Evolutionary conservation across 1,140 invertebrate genomes (phyloP).

Genomic region (Laodelphax striatellus): DNA sequence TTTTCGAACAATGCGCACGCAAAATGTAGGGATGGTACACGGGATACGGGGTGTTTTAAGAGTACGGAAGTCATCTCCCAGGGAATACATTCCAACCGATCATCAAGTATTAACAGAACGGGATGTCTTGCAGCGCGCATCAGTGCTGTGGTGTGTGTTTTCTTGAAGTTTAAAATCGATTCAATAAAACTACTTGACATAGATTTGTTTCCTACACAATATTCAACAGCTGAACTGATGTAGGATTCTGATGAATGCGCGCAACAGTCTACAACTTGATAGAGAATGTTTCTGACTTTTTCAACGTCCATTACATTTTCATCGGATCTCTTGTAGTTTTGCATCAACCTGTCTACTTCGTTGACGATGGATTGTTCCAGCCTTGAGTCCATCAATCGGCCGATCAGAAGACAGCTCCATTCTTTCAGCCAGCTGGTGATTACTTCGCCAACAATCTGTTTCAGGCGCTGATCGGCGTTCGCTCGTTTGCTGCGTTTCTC

Average conservation of each 20-base stretch:
- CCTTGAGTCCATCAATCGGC: not conserved
- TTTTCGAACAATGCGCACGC: constrained; percentile 49
- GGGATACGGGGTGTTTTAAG: constrained; percentile 45
- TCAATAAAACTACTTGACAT: not conserved
- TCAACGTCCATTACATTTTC: not conserved
- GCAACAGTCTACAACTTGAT: not conserved
- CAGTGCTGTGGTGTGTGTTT: not conserved
- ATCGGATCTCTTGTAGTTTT: not conserved
- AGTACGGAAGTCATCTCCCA: constrained; percentile 59
- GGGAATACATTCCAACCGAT: constrained; percentile 55
- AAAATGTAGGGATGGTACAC: constrained; percentile 62
- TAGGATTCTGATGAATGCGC: not conserved
- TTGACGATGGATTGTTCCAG: not conserved
- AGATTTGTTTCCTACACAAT: not conserved
- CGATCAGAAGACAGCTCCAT: not conserved
- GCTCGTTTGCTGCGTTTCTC: too few species aligned
- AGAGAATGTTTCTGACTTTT: not conserved
- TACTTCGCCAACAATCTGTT: not conserved
- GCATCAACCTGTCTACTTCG: not conserved
- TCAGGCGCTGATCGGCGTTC: too few species aligned
- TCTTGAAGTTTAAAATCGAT: not conserved
- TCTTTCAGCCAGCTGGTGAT: not conserved
- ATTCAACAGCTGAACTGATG: not conserved
- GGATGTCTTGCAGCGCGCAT: not conserved
- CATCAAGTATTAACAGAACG: not conserved